These are phyloP conservation scores for Parascotia fuliginaria DNA, from an alignment of 2,888 invertebrate species.

Conservation along the genomic window DNA sequence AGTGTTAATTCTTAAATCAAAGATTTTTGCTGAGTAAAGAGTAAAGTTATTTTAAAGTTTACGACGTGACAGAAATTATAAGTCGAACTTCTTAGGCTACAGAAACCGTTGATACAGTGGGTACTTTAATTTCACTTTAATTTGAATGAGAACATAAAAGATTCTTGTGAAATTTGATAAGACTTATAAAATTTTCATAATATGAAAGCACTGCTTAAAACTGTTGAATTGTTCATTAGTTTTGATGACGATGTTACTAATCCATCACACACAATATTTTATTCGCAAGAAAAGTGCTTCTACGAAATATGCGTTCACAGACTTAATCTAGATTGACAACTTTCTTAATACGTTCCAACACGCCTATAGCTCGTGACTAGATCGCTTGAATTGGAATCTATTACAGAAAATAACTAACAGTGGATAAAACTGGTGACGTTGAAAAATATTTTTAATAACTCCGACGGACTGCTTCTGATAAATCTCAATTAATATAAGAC, in stretches of 20 bases:
- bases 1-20: constrained; percentile 3
- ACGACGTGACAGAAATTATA: constrained; percentile 23
- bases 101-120: constrained; percentile 9
- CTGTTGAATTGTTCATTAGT: constrained; percentile 33
- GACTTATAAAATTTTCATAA: neutral
- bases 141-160: constrained; percentile 26
- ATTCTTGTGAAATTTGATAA: constrained; percentile 31
- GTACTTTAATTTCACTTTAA: constrained; percentile 7
- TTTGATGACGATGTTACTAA: constrained; percentile 48
- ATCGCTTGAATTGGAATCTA: constrained; percentile 19
- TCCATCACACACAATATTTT: constrained; percentile 49
- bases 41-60: constrained; percentile 19
- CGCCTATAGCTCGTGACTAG: constrained; percentile 16
- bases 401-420: constrained; percentile 20
- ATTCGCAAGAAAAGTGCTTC: constrained; percentile 56
- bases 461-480: no score
- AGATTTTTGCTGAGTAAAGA: constrained; percentile 5
- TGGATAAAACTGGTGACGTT: neutral
- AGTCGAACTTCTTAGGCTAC: constrained; percentile 3
- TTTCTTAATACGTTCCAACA: constrained; percentile 53
- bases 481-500: no score
- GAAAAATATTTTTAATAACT: constrained; percentile 6
- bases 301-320: constrained; percentile 52
- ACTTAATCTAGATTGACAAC: constrained; percentile 54
- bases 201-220: constrained; percentile 9